phyloP scores from a whole-genome alignment of 1,140 invertebrate species.

The Leptopilina clavipes region DNA sequence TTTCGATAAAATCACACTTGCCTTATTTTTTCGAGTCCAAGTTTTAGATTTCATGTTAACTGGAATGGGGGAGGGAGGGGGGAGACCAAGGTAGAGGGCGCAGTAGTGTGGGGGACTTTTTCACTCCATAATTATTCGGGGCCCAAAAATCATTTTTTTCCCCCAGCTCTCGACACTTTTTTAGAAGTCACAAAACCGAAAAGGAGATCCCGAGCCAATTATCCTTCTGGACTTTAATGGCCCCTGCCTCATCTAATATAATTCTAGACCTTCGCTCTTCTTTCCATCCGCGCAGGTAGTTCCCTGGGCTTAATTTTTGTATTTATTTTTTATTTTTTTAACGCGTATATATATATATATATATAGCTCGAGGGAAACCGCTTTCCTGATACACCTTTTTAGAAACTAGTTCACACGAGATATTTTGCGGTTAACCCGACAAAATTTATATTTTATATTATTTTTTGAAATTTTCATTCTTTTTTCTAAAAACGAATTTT shows the following conservation, averaged over 20 bases:
- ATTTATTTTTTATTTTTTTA: conserved; percentile 55
- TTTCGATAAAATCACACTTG: too few relatives aligned
- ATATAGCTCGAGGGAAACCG: conserved; percentile 62
- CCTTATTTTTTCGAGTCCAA: too few relatives aligned
- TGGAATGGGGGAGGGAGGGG: too few relatives aligned
- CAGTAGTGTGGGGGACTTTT: background rate
- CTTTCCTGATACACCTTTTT: conserved; percentile 30
- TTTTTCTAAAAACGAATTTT: too few relatives aligned
- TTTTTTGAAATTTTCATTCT: background rate
- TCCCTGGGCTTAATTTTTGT: conserved; percentile 35
- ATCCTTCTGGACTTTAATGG: conserved; percentile 67
- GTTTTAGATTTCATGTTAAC: too few relatives aligned
- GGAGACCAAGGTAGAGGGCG: background rate
- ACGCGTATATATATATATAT: too few relatives aligned
- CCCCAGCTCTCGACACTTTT: background rate
- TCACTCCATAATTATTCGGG: conserved; percentile 40
- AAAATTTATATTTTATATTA: background rate
- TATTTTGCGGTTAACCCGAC: background rate
- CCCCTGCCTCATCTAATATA: conserved; percentile 51
- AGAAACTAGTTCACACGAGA: conserved; percentile 24
- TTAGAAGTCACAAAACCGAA: conserved; percentile 22
- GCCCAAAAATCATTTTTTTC: conserved; percentile 37
- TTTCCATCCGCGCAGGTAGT: conserved; percentile 21
- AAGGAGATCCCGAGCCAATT: conserved; percentile 57
- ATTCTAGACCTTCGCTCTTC: conserved; percentile 61